Evolutionary conservation across 2,888 invertebrate genomes (phyloP), one percentile per base, ranked within the genome.

Genomic region (Brachylomia viminalis): DNA sequence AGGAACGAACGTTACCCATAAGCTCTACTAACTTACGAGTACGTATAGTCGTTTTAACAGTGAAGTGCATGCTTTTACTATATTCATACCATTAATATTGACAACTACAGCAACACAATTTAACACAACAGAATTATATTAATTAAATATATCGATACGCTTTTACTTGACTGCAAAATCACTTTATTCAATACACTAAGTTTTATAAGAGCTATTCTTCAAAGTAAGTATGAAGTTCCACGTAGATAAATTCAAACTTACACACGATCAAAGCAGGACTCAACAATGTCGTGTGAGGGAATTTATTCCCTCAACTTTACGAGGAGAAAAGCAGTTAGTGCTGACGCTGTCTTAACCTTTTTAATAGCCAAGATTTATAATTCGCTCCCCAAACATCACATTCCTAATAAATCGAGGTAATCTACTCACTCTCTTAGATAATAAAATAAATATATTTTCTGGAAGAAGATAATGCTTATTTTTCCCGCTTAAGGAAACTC

Each of bases 221-320:
- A 71, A 74, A 78, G 74, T 77, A 79, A 82, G 79, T 75, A 77
- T 78, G 65, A 64, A 83, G 80, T 81, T 84, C 76, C 80, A 70
- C 81, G 78, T 79, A 75, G 71, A 88, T 86, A 86, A 84, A 88
- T 83, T 85, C 81, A 85, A 82, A 89, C 74, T 79, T 82, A 84
- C 80, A 83, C 80, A 87, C 58, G 87, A 89, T 88, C 86, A 89
- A 85, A 87, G 80, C 72, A 89, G 86, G 86, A 89, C 87, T 88
- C 89, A 90, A 90, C 88, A 86, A 84, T 80, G 88, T 89, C 86
- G 82, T 84, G 74, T 77, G 83, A 77, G 79, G 83, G 87, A 89
- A 92, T 92, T 92, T 92, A 92, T 91, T 87, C 75, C 75, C 82
- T 78, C 75, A 90, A 90, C 79, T 91, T 91, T 89, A 87, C 85